These are phyloP conservation scores for Merodon equestris DNA, from an alignment of 2,888 invertebrate genomes.

Conservation along the genomic window DNA sequence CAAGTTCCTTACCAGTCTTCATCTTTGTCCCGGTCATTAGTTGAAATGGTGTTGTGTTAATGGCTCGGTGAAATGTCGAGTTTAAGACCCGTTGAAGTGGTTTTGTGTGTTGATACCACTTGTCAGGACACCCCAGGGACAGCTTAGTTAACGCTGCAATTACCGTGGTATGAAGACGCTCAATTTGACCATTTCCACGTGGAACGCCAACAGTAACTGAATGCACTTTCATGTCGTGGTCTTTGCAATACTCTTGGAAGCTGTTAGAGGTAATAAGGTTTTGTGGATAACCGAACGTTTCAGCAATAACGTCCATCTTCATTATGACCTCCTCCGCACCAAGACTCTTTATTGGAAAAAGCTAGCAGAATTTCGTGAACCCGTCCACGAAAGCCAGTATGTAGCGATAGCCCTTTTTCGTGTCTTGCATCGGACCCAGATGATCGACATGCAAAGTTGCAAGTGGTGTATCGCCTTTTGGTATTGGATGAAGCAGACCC, in stretches of 20 bases:
- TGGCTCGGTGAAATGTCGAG: slow-evolving; percentile 60
- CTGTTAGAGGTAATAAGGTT: slow-evolving; percentile 39
- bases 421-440: slow-evolving; percentile 72
- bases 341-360: slow-evolving; percentile 54
- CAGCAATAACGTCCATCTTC: slow-evolving; percentile 46
- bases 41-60: slow-evolving; percentile 69
- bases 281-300: slow-evolving; percentile 51
- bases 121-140: slow-evolving; percentile 42
- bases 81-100: slow-evolving; percentile 48
- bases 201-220: too few relatives aligned
- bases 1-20: neutral
- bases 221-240: slow-evolving; percentile 40
- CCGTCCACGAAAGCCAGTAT: slow-evolving; percentile 73
- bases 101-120: slow-evolving; percentile 71
- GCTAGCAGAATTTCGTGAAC: slow-evolving; percentile 72
- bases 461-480: slow-evolving; percentile 72
- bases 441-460: slow-evolving; percentile 74
- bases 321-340: slow-evolving; percentile 48
- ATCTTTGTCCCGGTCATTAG: slow-evolving; percentile 65
- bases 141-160: too few relatives aligned
- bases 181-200: slow-evolving; percentile 60
- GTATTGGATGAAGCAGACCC: slow-evolving; percentile 73
- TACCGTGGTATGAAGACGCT: slow-evolving; percentile 52
- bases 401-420: slow-evolving; percentile 71
- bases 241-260: slow-evolving; percentile 48